These are phyloP conservation scores for Hippasteria phrygiana DNA, from an alignment of 53 echinoderm and acorn worm species.

Conservation along the genomic window DNA sequence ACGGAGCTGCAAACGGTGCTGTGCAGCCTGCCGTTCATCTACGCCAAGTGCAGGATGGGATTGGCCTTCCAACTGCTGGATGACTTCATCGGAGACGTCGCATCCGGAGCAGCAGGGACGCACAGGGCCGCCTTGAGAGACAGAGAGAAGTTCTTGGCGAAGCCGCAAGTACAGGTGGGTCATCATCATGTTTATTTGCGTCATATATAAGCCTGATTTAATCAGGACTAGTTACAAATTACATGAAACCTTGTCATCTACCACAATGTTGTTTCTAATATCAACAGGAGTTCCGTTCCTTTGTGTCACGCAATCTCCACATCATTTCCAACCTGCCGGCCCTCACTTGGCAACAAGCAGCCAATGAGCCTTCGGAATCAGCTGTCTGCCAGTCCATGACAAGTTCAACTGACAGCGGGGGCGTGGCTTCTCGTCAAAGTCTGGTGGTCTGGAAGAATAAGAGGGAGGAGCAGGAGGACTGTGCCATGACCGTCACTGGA, in stretches of 20 bases:
- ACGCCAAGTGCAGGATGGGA: conserved; percentile 82
- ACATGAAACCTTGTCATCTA: too few relatives aligned
- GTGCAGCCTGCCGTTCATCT: conserved; percentile 84
- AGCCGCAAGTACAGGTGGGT: conserved; percentile 70
- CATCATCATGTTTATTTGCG: not conserved
- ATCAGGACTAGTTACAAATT: not conserved
- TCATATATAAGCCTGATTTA: not conserved
- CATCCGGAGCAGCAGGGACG: conserved; percentile 10
- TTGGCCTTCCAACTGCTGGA: conserved; percentile 77
- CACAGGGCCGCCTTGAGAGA: conserved; percentile 67
- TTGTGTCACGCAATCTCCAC: conserved; percentile 86
- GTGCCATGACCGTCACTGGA: conserved; percentile 82
- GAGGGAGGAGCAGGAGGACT: conserved; percentile 73
- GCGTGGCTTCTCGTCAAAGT: conserved; percentile 44
- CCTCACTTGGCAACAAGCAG: conserved; percentile 91
- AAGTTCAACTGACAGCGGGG: conserved; percentile 29
- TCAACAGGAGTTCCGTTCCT: conserved; percentile 71
- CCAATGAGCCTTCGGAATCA: conserved; percentile 85
- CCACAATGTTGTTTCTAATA: not conserved
- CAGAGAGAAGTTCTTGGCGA: conserved; percentile 82
- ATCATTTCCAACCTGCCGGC: conserved; percentile 84
- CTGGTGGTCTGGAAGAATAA: conserved; percentile 91
- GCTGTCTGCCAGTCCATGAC: conserved; percentile 69
- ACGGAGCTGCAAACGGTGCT: conserved; percentile 64
- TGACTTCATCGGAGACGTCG: conserved; percentile 70